Base-by-base conservation (phyloP, 2,888 invertebrate species). In the Microplitis deprimator region DNA sequence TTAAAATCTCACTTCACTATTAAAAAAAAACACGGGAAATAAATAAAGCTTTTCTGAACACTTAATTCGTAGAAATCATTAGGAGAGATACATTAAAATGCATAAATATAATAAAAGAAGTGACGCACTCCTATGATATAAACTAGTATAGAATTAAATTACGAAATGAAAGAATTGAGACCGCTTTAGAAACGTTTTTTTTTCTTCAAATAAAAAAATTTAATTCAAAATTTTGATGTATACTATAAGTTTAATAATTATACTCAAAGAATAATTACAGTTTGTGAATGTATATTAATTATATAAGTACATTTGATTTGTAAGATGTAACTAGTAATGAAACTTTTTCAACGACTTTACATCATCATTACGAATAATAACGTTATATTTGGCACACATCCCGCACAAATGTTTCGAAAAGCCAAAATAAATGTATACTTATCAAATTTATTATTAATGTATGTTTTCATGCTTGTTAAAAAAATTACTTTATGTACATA, bases 351-450 rank as follows among this genome's bases (percentile, higher is more conserved):
- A 13, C 6, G 40, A n/a, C 68, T 75, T 82, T 81, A 81, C 82
- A 82, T 82, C 82, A 82, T 80, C 82, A 80, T 82, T 81, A 77
- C 72, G 75, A 80, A 81, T 82, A 81, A 80, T 61, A 39, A 72
- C 68, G 65, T 68, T 39, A 60, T 67, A 8, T 60, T 76, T 72
- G 72, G 76, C 76, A 72, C 68, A 72, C 61, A 62, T 61, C 67
- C 29, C 67, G 68, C 38, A 71, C 71, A 67, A 61, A 20, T 68
- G 62, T 41, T 38, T 50, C 8, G 64, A 38, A 39, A 65, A 67
- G 76, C 68, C 72, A 76, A 76, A 68, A 76, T 72, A 76, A 76
- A 65, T 77, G 76, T 79, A 80, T 79, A 80, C 77, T 76, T 79
- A 73, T 82, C 77, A 71, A 79, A 68, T 69, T 71, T 59, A 73